A percentile compares a stretch with the other conserved stretches of the same genome.
Evolutionary conservation across 2,888 invertebrate genomes (phyloP).

Genomic region (Clostera curtula): DNA sequence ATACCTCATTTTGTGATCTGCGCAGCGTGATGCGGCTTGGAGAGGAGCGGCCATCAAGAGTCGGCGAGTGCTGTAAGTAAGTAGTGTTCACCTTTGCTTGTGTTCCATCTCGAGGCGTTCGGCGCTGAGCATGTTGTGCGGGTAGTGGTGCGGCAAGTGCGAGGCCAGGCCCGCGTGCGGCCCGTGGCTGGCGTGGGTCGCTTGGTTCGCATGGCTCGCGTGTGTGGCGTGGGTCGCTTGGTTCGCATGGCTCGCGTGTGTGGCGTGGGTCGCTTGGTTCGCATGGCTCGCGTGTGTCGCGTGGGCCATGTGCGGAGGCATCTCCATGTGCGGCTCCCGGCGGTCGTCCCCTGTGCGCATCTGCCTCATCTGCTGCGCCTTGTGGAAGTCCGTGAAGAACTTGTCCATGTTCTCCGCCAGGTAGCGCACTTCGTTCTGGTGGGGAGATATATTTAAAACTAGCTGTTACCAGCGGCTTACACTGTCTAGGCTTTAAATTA

Average conservation of each 20-base stretch:
- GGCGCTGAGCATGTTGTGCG: slow-evolving; percentile 54
- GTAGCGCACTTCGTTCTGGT: slow-evolving; percentile 62
- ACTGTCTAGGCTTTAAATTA: no score
- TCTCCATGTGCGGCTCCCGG: slow-evolving; percentile 13
- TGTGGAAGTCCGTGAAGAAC: slow-evolving; percentile 83
- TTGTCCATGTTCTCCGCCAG: slow-evolving; percentile 77
- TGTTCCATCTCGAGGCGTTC: slow-evolving; percentile 59
- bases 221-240: no score
- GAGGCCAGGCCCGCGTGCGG: neutral
- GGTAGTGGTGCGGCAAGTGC: slow-evolving; percentile 21
- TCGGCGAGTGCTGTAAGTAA: no score
- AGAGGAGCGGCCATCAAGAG: no score
- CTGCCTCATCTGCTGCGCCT: slow-evolving; percentile 71
- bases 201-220: slow-evolving; percentile 35
- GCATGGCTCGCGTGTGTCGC: no score
- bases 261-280: no score
- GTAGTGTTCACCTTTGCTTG: slow-evolving; percentile 47
- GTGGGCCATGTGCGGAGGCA: slow-evolving; percentile 1
- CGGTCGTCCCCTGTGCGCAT: slow-evolving; percentile 45
- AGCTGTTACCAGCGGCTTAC: no score
- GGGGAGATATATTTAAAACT: neutral
- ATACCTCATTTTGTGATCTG: no score
- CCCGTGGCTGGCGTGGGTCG: neutral
- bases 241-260: no score
- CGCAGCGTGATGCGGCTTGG: no score